These are phyloP conservation scores for Drosophila melanogaster DNA, from an alignment of 1,140 invertebrate species.

Conservation along the genomic window DNA sequence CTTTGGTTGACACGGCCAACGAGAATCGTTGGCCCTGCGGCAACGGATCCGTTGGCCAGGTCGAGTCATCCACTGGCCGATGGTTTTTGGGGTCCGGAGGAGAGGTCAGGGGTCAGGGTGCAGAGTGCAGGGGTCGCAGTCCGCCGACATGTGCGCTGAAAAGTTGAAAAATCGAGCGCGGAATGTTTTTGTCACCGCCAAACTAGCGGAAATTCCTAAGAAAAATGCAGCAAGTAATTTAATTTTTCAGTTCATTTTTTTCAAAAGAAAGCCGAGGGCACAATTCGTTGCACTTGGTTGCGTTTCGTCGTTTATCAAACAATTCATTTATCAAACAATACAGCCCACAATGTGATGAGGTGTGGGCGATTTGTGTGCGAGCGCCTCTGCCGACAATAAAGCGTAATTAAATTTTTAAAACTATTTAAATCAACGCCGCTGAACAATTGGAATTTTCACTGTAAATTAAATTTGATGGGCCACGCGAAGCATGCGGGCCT, in stretches of 20 bases:
- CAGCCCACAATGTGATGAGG: neutral
- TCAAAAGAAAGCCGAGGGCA: conserved; percentile 27
- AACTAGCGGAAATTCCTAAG: conserved; percentile 67
- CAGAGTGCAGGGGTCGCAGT: conserved; percentile 2
- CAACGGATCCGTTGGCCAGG: conserved; percentile 43
- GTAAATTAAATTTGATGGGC: conserved; percentile 70
- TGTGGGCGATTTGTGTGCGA: conserved; percentile 53
- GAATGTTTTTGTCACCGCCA: conserved; percentile 75
- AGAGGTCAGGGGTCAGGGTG: conserved; percentile 45
- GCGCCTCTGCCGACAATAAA: conserved; percentile 33
- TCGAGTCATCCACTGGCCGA: conserved; percentile 48
- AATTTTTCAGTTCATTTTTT: conserved; percentile 27
- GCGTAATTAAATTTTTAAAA: conserved; percentile 68
- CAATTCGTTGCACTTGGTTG: conserved; percentile 76
- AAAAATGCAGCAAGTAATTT: conserved; percentile 63
- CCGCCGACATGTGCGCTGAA: conserved; percentile 46
- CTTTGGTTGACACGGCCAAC: conserved; percentile 71
- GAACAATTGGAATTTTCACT: conserved; percentile 66
- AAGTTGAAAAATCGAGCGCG: conserved; percentile 78
- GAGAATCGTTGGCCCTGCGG: conserved; percentile 28
- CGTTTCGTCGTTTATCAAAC: conserved; percentile 36
- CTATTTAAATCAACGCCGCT: conserved; percentile 69
- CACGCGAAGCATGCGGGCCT: conserved; percentile 43
- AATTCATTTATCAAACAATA: conserved; percentile 34
- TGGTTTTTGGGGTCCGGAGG: neutral